A percentile compares a stretch with the other conserved stretches of the same genome.
These are phyloP conservation scores for Anadara kagoshimensis DNA, from an alignment of 1,140 invertebrate genomes.

Conservation along the genomic window DNA sequence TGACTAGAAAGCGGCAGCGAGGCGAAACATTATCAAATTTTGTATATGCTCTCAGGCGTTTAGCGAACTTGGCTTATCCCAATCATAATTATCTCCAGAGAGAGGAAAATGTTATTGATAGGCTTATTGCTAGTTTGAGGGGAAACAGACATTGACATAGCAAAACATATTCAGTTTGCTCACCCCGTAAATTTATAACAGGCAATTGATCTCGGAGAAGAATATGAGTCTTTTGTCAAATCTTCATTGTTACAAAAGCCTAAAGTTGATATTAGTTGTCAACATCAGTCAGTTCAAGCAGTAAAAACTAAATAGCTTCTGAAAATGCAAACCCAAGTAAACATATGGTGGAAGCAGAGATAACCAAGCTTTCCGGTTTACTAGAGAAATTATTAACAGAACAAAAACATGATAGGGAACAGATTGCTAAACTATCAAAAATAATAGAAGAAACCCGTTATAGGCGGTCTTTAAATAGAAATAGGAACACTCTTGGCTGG, in stretches of 20 bases:
- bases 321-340: background rate
- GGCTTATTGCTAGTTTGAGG: background rate
- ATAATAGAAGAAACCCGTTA: too few relatives aligned
- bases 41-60: conserved; percentile 25
- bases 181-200: conserved; percentile 15
- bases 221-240: conserved; percentile 20
- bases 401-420: background rate
- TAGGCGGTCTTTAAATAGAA: background rate
- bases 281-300: background rate
- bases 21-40: conserved; percentile 26
- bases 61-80: conserved; percentile 27
- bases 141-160: background rate
- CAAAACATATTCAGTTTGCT: conserved; percentile 18
- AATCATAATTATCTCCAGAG: background rate
- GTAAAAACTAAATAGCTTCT: background rate
- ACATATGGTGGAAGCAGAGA: too few relatives aligned
- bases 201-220: conserved; percentile 7
- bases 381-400: background rate
- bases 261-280: background rate
- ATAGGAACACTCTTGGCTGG: background rate
- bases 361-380: background rate
- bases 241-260: background rate
- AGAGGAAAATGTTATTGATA: background rate
- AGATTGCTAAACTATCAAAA: background rate
- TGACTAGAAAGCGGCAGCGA: conserved; percentile 15